These are phyloP conservation scores for Phrynocephalus guinanensis DNA, from an alignment of 2,797 vertebrate species.

Conservation along the genomic window DNA sequence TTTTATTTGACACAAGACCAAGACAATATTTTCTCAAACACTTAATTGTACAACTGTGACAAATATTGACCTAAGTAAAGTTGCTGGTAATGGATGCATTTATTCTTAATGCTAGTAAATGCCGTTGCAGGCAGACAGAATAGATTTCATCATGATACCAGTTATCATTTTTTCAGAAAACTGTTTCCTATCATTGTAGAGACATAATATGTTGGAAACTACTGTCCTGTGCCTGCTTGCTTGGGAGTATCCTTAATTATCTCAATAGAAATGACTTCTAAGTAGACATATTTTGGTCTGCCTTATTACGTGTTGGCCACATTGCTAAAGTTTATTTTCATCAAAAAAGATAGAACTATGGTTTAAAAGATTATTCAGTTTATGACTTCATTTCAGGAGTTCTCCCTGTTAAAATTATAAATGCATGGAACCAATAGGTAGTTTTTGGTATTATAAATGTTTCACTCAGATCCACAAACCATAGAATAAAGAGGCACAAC, in stretches of 20 bases:
- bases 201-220: background rate
- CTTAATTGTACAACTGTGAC: background rate
- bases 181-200: background rate
- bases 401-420: background rate
- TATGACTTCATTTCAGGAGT: background rate
- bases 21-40: background rate
- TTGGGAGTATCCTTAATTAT: background rate
- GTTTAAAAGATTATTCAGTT: background rate
- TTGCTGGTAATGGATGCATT: background rate
- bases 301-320: background rate
- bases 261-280: background rate
- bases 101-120: background rate
- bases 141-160: background rate
- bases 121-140: background rate
- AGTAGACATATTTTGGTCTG: background rate
- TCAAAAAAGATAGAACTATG: no score
- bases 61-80: background rate
- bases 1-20: slow-evolving; percentile 21
- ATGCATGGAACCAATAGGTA: background rate
- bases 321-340: background rate
- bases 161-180: background rate
- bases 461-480: background rate
- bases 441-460: background rate
- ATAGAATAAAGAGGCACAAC: no score
- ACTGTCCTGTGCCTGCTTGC: background rate